Base-by-base conservation (phyloP, 92 coral and sea anemone genomes). In the Parazoanthus swiftii region DNA sequence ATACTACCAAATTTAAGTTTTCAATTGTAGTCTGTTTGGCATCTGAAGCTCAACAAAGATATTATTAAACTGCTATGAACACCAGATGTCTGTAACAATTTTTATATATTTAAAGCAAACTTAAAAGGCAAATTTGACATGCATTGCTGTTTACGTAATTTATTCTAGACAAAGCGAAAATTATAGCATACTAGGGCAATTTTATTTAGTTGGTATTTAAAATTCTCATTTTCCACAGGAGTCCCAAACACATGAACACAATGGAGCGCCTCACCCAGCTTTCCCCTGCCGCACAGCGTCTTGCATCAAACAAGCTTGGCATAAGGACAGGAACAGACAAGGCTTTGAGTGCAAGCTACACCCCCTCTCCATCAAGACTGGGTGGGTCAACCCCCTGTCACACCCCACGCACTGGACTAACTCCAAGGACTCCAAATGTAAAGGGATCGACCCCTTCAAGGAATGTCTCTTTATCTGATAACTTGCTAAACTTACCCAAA, bases 281-380 rank as follows among this genome's bases (percentile, higher is more conserved):
- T 94, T 97, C 99, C 25, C 95, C 99, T 36, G 99, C 99, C 23
- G 99, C 97, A 44, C 98, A 97, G 80, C 87, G 93, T 44, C 85
- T 97, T 8, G 99, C 99, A 20, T 97, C 99, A 21, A 89, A 95
- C 85, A 92, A 92, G 85, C 86, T 97, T 39, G 99, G 99, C 18
- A 97, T 97, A 56, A 93, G 96, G 88, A 92, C 95, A 43, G 99
- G 99, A 73, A 89, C 94, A 82, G 99, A 97, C 79, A 95, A 93
- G 59, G 94, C 97, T 26, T 87, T 95, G 51, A 89, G 86, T 21
- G 98, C 98, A 65, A 96, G 99, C 75, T 96, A 96, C 90, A 91
- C 97, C 50, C 98, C 98, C 15, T 94, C 98, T 25, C 98, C 97
- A n/a, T 73, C 76, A 3, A 74, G 91, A 79, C 63, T 88, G 68